A percentile compares a stretch with the other conserved stretches of the same genome.
Conservation (phyloP, 2,113 vertebrate genomes). For the Pavo muticus region DNA sequence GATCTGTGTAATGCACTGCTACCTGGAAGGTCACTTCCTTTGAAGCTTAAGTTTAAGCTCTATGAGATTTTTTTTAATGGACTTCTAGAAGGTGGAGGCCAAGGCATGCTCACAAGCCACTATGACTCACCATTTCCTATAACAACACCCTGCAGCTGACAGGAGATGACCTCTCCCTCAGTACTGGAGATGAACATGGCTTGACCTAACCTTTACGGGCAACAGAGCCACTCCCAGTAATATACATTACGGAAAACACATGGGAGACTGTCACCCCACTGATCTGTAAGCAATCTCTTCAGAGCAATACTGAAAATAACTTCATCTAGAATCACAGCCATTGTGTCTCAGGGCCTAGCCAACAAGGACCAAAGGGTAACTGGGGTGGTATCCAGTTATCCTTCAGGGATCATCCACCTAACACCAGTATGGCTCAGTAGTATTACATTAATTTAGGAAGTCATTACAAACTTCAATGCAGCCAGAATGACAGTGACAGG, state of each 20-base stretch:
- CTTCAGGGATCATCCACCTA: neutral
- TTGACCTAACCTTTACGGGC: neutral
- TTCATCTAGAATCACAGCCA: neutral
- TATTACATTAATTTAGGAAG: neutral
- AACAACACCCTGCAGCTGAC: neutral
- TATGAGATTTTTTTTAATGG: neutral
- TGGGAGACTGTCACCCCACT: neutral
- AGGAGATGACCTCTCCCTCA: neutral
- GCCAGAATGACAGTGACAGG: neutral
- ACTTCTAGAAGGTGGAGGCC: neutral
- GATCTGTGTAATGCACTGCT: neutral
- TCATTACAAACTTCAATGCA: neutral
- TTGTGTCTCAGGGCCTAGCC: neutral
- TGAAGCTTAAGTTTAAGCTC: neutral
- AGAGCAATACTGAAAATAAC: neutral
- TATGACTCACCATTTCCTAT: neutral
- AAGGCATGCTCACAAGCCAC: neutral
- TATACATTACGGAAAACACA: neutral
- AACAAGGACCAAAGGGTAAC: neutral
- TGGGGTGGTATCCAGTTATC: neutral
- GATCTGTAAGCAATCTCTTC: neutral
- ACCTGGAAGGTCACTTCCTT: neutral
- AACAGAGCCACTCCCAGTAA: neutral
- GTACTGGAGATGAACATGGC: neutral
- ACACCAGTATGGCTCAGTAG: neutral